phyloP scores from a whole-genome alignment of 2,113 vertebrate genomes.

The Sinocyclocheilus anophthalmus region DNA sequence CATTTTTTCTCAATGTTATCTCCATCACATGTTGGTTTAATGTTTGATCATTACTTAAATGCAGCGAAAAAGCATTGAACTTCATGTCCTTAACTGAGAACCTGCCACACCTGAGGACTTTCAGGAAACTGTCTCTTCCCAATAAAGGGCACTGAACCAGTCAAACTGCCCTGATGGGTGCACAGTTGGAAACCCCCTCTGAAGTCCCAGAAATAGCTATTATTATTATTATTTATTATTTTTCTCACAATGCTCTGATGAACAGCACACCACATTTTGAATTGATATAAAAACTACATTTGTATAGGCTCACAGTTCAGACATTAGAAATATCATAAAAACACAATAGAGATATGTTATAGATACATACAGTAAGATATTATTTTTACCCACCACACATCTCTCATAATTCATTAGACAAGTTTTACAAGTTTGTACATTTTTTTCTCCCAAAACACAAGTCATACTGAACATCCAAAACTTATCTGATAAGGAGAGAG shows the following conservation, averaged over 20 bases:
- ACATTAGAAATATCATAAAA: not conserved
- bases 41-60: constrained; percentile 57
- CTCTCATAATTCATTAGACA: not conserved
- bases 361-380: not conserved
- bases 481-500: constrained; percentile 45
- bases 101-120: constrained; percentile 57
- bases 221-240: not conserved
- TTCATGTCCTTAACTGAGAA: constrained; percentile 28
- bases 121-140: constrained; percentile 55
- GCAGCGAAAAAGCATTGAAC: constrained; percentile 41
- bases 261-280: not conserved
- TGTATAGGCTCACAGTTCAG: not conserved
- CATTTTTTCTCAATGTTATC: constrained; percentile 51
- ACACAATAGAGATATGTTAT: not conserved
- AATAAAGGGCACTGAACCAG: constrained; percentile 52
- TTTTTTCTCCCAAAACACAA: not conserved
- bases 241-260: too few relatives aligned
- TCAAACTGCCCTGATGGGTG: constrained; percentile 47
- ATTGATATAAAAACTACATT: not conserved
- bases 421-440: not conserved
- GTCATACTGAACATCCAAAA: not conserved
- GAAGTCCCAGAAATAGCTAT: constrained; percentile 2
- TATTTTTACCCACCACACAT: not conserved
- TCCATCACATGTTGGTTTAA: constrained; percentile 55
- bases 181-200: constrained; percentile 30